Evolutionary conservation across 2,888 invertebrate species (phyloP), one percentile per base, ranked within the genome.

Genomic region (Apamea anceps): DNA sequence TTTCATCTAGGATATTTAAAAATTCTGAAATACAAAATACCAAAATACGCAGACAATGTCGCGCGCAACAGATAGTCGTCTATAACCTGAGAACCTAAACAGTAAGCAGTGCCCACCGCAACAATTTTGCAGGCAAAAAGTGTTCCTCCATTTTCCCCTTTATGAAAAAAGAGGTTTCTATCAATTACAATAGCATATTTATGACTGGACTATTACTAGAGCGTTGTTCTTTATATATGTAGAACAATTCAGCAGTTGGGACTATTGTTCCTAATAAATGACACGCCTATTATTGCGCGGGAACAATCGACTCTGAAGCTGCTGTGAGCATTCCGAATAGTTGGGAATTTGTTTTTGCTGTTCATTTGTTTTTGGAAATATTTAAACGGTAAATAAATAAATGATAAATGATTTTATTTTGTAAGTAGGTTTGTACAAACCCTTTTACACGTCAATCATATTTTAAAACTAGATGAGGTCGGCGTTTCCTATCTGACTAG

Each of bases 201-300:
- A 66, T 45, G 12, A 18, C 6, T 3, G 8, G 21, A 5, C 4
- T 8, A 63, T 60, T 42, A 67, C 45, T 42, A 7, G 21, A 37
- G 7, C 62, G 0, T 15, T 48, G 48, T 65, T 51, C 42, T 51
- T 51, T 13, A 48, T 42, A 7, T 67, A 28, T 28, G 15, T 3
- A 48, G 37, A 72, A 72, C 63, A 68, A 79, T 82, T 51, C 70
- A 57, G 48, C 37, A 54, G 48, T 70, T 63, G 13, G 21, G 18
- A 15, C 77, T 60, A 77, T 72, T 81, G 82, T 82, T 73, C 65
- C 71, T 12, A 37, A 51, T 45, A 81, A 81, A 77, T 74, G 54
- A 63, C 72, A 45, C 28, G 68, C 21, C 54, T 45, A 57, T 45
- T 42, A 37, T 62, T 54, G 72, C 32, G 6, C 25, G 28, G 4